phyloP scores from a whole-genome alignment of 2,797 vertebrate species.

The Eulemur albifrons region DNA sequence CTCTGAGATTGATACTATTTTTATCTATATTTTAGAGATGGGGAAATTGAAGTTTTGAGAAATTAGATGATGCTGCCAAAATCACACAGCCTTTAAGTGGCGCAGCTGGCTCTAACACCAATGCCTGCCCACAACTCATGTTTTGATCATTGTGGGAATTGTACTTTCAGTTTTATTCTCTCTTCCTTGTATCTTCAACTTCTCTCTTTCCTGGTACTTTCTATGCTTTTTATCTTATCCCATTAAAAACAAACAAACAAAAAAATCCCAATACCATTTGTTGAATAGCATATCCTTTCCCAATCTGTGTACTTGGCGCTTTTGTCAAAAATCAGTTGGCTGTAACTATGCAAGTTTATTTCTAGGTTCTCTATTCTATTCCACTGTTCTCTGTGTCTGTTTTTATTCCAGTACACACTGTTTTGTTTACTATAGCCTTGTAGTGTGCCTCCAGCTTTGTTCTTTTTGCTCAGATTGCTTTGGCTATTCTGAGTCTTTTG shows the following conservation, averaged over 20 bases:
- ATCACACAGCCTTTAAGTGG: fast-evolving
- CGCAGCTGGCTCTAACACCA: fast-evolving
- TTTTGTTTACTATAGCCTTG: background rate
- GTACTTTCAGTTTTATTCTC: background rate
- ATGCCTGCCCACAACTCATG: fast-evolving
- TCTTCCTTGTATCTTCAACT: too few species aligned
- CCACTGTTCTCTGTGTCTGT: background rate
- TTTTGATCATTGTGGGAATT: fast-evolving
- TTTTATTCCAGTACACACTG: background rate
- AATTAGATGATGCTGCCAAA: background rate
- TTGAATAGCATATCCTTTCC: background rate
- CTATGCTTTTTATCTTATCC: background rate
- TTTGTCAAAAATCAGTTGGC: background rate
- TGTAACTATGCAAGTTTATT: background rate
- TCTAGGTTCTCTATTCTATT: background rate
- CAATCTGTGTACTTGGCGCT: background rate
- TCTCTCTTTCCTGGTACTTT: background rate
- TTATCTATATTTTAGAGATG: background rate
- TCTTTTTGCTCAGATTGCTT: background rate
- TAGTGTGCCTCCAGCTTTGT: background rate
- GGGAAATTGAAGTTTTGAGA: background rate
- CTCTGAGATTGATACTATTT: background rate
- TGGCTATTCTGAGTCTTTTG: background rate
- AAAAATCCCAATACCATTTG: background rate
- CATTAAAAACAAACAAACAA: background rate